Conservation (phyloP, 2,797 vertebrate species). For the Varecia variegata region DNA sequence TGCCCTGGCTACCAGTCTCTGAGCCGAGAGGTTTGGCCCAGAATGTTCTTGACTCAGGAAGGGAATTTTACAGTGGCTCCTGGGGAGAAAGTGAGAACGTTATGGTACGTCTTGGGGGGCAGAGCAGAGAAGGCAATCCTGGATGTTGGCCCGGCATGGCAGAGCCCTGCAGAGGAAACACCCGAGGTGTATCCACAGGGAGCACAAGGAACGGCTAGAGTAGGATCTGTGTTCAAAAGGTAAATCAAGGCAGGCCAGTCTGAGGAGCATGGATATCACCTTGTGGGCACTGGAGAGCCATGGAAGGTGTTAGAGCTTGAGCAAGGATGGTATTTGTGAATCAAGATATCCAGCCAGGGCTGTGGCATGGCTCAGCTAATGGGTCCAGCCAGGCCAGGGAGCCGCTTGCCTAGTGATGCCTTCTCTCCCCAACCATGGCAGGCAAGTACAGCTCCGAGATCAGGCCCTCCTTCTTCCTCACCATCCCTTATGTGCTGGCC, state of each 20-base stretch:
- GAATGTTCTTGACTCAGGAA: neutral
- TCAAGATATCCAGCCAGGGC: neutral
- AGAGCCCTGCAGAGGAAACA: neutral
- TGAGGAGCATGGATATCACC: neutral
- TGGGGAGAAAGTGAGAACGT: neutral
- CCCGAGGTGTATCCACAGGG: neutral
- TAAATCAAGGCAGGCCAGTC: neutral
- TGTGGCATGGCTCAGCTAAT: neutral
- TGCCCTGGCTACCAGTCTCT: neutral
- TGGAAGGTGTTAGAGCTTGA: neutral
- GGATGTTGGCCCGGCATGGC: neutral
- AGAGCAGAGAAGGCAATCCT: neutral
- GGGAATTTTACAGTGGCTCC: neutral
- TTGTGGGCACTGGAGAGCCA: neutral
- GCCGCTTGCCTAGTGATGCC: rapidly evolving
- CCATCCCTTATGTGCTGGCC: constrained; percentile 89
- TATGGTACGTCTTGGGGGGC: neutral
- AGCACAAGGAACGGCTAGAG: neutral
- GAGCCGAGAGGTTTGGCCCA: neutral
- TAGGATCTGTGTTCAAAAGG: neutral
- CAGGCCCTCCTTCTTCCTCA: constrained; percentile 89
- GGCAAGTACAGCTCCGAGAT: constrained; percentile 94
- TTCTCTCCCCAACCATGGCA: constrained; percentile 62
- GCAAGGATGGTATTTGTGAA: neutral
- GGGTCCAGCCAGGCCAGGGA: neutral